Evolutionary conservation across 2,113 vertebrate species (phyloP), one percentile per base, ranked within the genome.

Genomic region (Dissostichus mawsoni): DNA sequence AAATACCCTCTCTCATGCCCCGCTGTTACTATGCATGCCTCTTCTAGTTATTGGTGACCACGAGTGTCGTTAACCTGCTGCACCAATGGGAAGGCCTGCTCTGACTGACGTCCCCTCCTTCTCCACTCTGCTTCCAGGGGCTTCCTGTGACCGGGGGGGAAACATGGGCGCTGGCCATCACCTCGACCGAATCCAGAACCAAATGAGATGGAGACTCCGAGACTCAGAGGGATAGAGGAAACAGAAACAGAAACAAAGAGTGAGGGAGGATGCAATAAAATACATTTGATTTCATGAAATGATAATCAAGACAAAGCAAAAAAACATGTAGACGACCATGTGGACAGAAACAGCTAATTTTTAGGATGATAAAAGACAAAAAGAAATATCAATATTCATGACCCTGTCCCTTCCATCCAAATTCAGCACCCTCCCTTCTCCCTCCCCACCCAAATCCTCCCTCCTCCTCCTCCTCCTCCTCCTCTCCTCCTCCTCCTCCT

Each of bases 381-480:
- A 10, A 63, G 41, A 80, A 80, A 82, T 53, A 89, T 88, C 66
- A 88, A 93, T 94, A 94, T 94, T 94, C 93, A 95, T 94, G 89
- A 94, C 78, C 84, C 86, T 56, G 81, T 89, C 90, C 88, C 77
- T 86, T 81, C 91, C 83, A 64, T 81, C 76, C 84, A 87, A 89
- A 86, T 87, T 81, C 80, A 89, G 50, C 86, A 81, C 86, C 83
- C 81, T 76, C 83, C 86, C 75, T 75, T 69, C 56, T 69, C 76
- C 69, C 25, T 64, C 63, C 74, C 76, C 74, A 86, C 75, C 70
- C 80, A 76, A 80, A 76, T 84, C 80, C 79, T 71, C 90, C 90
- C 82, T 80, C 36, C 36, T 41, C 52, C 78, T 41, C 52, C 78
- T 73, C 63, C 91, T 87, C 83, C 89, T 93, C 20, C 20, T 92